phyloP scores from a whole-genome alignment of 2,888 invertebrate species.

The Lordiphosa fenestrarum region DNA sequence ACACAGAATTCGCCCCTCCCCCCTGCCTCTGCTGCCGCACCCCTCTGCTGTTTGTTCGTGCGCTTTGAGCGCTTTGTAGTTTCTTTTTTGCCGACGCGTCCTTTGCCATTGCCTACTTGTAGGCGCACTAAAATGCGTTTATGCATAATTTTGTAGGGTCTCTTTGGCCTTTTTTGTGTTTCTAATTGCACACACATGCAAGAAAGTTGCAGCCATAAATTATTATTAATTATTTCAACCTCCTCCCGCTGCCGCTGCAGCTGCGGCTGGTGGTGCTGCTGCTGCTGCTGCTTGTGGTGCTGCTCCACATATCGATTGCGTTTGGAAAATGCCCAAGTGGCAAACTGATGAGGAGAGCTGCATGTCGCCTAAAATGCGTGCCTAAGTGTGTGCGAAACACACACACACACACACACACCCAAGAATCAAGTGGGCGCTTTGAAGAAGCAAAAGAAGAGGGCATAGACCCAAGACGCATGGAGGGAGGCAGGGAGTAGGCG shows the following conservation, averaged over 20 bases:
- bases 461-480: too few relatives aligned
- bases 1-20: slow-evolving; percentile 4
- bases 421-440: too few relatives aligned
- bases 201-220: slow-evolving; percentile 54
- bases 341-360: slow-evolving; percentile 10
- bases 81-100: slow-evolving; percentile 37
- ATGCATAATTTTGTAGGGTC: slow-evolving; percentile 69
- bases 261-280: too few relatives aligned
- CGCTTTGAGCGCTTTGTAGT: slow-evolving; percentile 52
- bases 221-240: slow-evolving; percentile 71
- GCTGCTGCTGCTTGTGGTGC: neutral
- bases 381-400: slow-evolving; percentile 69
- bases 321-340: slow-evolving; percentile 13
- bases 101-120: slow-evolving; percentile 71
- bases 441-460: too few relatives aligned
- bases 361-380: slow-evolving; percentile 76
- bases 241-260: neutral
- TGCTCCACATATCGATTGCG: slow-evolving; percentile 9
- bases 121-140: slow-evolving; percentile 77
- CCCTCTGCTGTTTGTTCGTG: slow-evolving; percentile 21
- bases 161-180: slow-evolving; percentile 23
- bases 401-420: too few relatives aligned
- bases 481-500: too few relatives aligned
- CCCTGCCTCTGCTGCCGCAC: neutral
- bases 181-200: slow-evolving; percentile 59